Evolutionary conservation across 2,888 invertebrate genomes (phyloP).

Genomic region (Physocephala rufipes): DNA sequence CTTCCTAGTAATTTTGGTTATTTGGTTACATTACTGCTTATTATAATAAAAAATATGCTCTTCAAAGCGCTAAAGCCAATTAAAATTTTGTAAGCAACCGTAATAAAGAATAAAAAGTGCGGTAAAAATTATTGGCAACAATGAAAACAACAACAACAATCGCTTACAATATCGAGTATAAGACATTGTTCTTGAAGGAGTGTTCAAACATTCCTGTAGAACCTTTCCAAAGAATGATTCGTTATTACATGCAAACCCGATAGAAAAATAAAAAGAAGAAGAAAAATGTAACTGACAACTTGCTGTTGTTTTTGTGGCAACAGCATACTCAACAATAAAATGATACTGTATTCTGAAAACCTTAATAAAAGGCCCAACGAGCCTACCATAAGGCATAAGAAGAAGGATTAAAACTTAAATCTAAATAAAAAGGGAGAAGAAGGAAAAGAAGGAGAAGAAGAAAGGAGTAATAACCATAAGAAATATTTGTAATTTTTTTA

Average conservation of each 20-base stretch:
- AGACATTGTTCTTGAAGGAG: not conserved
- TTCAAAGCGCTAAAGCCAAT: not conserved
- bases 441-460: conserved; percentile 8
- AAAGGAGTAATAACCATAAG: conserved; percentile 20
- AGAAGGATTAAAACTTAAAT: not conserved
- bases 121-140: no score
- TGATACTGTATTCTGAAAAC: not conserved
- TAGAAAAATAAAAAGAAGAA: not conserved
- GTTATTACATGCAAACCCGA: no score
- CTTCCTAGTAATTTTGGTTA: no score
- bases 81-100: not conserved
- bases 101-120: not conserved
- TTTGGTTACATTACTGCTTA: not conserved
- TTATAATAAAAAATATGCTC: not conserved
- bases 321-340: no score
- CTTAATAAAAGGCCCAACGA: not conserved
- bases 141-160: not conserved
- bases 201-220: no score
- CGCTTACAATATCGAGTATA: not conserved
- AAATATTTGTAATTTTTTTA: not conserved
- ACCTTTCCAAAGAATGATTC: no score
- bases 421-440: not conserved
- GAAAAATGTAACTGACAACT: no score
- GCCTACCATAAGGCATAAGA: not conserved
- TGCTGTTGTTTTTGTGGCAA: no score